phyloP scores from a whole-genome alignment of 2,888 invertebrate species.

The Panorpa germanica region DNA sequence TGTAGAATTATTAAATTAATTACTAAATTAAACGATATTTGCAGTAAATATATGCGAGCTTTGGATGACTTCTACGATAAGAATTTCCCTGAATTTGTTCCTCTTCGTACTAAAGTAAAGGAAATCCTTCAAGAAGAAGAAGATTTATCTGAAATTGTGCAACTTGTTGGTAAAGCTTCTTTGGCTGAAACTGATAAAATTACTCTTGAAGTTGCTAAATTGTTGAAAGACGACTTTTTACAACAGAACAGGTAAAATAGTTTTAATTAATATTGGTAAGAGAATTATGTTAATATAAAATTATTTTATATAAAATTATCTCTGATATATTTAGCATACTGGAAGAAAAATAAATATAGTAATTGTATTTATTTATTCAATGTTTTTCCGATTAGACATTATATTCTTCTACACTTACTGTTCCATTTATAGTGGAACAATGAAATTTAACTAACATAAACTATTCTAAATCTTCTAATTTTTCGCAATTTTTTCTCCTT shows the following conservation, averaged over 20 bases:
- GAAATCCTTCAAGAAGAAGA: conserved; percentile 98
- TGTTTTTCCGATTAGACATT: too few species aligned
- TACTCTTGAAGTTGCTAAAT: conserved; percentile 93
- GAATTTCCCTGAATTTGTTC: conserved; percentile 92
- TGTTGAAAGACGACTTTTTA: conserved; percentile 97
- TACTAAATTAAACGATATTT: conserved; percentile 14
- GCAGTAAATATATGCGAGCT: conserved; percentile 93
- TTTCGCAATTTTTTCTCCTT: too few species aligned
- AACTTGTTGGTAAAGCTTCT: conserved; percentile 97
- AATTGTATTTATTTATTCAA: too few species aligned
- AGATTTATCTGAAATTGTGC: conserved; percentile 98
- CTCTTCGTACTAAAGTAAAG: conserved; percentile 84
- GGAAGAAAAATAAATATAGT: too few species aligned
- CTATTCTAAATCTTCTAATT: too few species aligned
- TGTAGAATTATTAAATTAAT: conserved; percentile 3
- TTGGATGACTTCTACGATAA: conserved; percentile 99
- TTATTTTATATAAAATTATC: conserved; percentile 1
- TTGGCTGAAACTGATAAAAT: conserved; percentile 98
- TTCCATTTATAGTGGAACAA: too few species aligned
- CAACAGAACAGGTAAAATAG: conserved; percentile 82
- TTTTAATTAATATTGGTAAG: conserved; percentile 1
- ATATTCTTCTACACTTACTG: too few species aligned
- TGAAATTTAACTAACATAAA: too few species aligned
- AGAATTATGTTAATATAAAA: conserved; percentile 5
- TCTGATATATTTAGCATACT: too few species aligned